Evolutionary conservation across 2,797 vertebrate species (phyloP).

Genomic region (Telmatherina bonti): DNA sequence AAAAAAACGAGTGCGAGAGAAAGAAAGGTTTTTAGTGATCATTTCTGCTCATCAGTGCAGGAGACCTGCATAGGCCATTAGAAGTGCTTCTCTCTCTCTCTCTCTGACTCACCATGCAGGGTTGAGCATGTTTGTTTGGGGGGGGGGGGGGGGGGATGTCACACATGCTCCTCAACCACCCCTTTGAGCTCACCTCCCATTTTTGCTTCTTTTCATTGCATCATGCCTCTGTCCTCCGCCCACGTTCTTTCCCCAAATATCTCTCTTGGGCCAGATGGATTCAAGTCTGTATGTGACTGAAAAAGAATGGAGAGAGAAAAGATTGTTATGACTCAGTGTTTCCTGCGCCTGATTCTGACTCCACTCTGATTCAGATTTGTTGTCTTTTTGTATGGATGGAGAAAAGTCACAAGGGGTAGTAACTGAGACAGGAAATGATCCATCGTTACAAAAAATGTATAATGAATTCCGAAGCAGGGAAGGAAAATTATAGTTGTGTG

Average conservation of each 20-base stretch:
- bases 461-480: slow-evolving; percentile 35
- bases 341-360: slow-evolving; percentile 39
- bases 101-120: slow-evolving; percentile 54
- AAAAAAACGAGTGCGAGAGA: not conserved
- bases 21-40: slow-evolving; percentile 34
- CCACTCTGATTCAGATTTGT: slow-evolving; percentile 30
- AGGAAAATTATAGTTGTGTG: slow-evolving; percentile 29
- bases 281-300: slow-evolving; percentile 56
- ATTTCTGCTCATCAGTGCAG: slow-evolving; percentile 51
- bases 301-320: slow-evolving; percentile 35
- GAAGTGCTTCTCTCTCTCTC: slow-evolving; percentile 53
- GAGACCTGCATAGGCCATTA: slow-evolving; percentile 52
- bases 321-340: slow-evolving; percentile 60
- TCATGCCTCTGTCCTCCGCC: slow-evolving; percentile 42
- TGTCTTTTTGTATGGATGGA: slow-evolving; percentile 27
- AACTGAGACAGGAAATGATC: slow-evolving; percentile 16
- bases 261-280: slow-evolving; percentile 59
- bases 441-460: slow-evolving; percentile 12
- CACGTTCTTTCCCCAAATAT: slow-evolving; percentile 61
- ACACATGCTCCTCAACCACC: slow-evolving; percentile 32
- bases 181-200: slow-evolving; percentile 31
- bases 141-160: slow-evolving; percentile 10
- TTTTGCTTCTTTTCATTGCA: slow-evolving; percentile 37
- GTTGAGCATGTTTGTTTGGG: slow-evolving; percentile 7
- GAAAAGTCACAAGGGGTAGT: slow-evolving; percentile 23